Evolutionary conservation across 1,140 invertebrate species (phyloP).

Genomic region (Drosophila sturtevanti): DNA sequence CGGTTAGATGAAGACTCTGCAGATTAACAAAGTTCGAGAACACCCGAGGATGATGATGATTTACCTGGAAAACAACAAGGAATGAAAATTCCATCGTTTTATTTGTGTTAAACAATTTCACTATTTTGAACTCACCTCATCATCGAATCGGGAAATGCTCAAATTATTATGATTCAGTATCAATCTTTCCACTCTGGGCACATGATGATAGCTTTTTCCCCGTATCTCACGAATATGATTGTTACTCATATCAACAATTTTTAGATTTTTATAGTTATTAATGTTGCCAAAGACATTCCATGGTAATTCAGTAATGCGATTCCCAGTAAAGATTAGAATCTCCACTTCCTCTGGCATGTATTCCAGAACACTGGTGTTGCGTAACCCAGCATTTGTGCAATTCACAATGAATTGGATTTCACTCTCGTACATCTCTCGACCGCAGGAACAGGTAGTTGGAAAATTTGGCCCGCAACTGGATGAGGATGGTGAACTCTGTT

Average conservation of each 20-base stretch:
- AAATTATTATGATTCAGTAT: constrained; percentile 90
- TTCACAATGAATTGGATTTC: constrained; percentile 87
- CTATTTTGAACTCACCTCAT: constrained; percentile 57
- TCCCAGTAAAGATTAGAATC: constrained; percentile 90
- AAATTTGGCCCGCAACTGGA: constrained; percentile 83
- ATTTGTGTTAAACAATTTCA: neutral
- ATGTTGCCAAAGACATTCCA: constrained; percentile 89
- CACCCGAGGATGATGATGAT: constrained; percentile 88
- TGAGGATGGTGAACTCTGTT: constrained; percentile 41
- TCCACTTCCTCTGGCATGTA: constrained; percentile 87
- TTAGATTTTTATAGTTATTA: constrained; percentile 85
- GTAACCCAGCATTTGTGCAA: constrained; percentile 88
- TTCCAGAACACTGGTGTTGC: constrained; percentile 85
- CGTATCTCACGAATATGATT: constrained; percentile 90
- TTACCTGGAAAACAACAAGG: constrained; percentile 57
- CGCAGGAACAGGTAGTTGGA: constrained; percentile 84
- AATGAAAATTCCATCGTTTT: neutral
- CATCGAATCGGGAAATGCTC: constrained; percentile 85
- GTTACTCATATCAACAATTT: constrained; percentile 90
- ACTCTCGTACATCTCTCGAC: constrained; percentile 84
- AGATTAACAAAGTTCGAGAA: constrained; percentile 91
- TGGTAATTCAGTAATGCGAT: constrained; percentile 86
- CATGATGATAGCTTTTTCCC: constrained; percentile 91
- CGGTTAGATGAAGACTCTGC: constrained; percentile 88
- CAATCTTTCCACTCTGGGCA: constrained; percentile 87